These are phyloP conservation scores for Pasiphila rectangulata DNA, from an alignment of 2,888 invertebrate species.

Conservation along the genomic window DNA sequence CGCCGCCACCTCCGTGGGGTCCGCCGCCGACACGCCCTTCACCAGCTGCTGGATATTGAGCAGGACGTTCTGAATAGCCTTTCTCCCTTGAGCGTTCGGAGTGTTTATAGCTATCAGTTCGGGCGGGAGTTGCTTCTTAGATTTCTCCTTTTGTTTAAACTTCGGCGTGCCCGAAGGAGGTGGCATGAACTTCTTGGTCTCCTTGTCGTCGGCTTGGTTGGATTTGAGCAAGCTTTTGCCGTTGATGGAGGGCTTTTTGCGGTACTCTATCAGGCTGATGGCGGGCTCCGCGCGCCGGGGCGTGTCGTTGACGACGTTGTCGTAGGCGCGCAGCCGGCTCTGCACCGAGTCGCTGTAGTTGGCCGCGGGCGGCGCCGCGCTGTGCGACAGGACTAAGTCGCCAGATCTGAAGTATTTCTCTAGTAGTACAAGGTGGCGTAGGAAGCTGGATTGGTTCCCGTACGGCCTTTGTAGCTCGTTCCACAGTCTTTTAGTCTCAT, in stretches of 20 bases:
- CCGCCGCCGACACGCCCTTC: constrained; percentile 69
- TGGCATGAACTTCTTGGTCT: constrained; percentile 59
- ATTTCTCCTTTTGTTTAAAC: constrained; percentile 55
- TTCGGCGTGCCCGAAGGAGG: constrained; percentile 57
- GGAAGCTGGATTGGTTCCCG: constrained; percentile 92
- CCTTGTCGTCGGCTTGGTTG: constrained; percentile 59
- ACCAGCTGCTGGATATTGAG: constrained; percentile 75
- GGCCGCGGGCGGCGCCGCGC: constrained; percentile 86
- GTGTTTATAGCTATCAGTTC: constrained; percentile 82
- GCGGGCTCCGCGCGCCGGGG: constrained; percentile 55
- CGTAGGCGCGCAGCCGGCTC: constrained; percentile 88
- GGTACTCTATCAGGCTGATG: constrained; percentile 67
- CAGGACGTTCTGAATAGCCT: constrained; percentile 71
- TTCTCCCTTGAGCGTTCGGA: constrained; percentile 66
- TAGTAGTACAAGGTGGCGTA: constrained; percentile 88
- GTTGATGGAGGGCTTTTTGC: constrained; percentile 66
- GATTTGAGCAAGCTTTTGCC: constrained; percentile 72
- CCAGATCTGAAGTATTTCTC: constrained; percentile 93
- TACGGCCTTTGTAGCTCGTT: constrained; percentile 91
- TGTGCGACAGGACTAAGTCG: constrained; percentile 86
- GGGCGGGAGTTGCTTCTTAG: constrained; percentile 72
- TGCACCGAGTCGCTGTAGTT: constrained; percentile 91
- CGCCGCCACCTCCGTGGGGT: constrained; percentile 69
- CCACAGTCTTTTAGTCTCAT: constrained; percentile 90
- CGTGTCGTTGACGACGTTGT: constrained; percentile 75